Percentiles rank a stretch among this genome's conserved stretches.
Evolutionary conservation across 2,888 invertebrate species (phyloP).

Genomic region (Stenodera caucasica): DNA sequence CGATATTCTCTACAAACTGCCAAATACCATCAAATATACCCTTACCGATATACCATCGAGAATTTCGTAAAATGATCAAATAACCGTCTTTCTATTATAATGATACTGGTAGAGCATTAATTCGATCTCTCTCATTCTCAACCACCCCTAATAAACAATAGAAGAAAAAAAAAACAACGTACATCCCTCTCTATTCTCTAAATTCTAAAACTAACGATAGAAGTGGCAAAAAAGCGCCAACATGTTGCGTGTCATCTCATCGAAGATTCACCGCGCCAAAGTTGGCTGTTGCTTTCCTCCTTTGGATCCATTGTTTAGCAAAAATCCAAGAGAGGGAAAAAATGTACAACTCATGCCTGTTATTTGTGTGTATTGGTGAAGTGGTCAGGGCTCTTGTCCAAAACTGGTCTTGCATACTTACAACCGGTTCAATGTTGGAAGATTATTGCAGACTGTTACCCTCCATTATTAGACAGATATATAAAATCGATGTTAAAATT

Average conservation of each 20-base stretch:
- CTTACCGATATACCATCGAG: too few relatives aligned
- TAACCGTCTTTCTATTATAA: constrained; percentile 16
- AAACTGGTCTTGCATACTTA: constrained; percentile 30
- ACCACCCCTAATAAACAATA: not conserved
- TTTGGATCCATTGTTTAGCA: not conserved
- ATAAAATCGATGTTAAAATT: constrained; percentile 14
- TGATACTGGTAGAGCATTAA: constrained; percentile 21
- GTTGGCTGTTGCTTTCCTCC: too few relatives aligned
- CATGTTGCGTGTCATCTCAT: constrained; percentile 7
- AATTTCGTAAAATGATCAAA: too few relatives aligned
- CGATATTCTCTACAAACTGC: not conserved
- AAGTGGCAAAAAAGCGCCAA: not conserved
- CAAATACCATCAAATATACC: not conserved
- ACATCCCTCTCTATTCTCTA: not conserved
- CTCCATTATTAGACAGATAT: constrained; percentile 23
- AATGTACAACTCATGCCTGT: not conserved
- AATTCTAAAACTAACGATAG: too few relatives aligned
- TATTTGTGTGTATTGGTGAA: not conserved
- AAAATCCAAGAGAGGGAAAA: not conserved
- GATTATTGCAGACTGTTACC: constrained; percentile 21
- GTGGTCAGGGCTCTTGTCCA: constrained; percentile 26
- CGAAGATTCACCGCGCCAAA: constrained; percentile 1
- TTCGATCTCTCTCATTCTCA: constrained; percentile 24
- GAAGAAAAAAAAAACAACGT: not conserved
- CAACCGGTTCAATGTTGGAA: constrained; percentile 29